These are phyloP conservation scores for Cremastinae sp. DNA, from an alignment of 2,888 invertebrate species.

Conservation along the genomic window DNA sequence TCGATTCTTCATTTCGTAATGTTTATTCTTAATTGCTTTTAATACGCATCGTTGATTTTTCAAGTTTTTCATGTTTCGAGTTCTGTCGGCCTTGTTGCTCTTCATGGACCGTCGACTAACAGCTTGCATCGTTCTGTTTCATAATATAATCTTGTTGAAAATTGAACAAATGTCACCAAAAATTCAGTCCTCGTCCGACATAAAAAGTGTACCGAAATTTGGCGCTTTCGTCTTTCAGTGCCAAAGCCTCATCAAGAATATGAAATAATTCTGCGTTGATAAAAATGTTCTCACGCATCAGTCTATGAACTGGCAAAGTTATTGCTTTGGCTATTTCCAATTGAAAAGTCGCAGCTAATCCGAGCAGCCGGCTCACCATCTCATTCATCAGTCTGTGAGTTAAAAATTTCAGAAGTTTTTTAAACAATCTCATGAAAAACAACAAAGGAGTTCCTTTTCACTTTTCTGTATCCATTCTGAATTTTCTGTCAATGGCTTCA, in stretches of 20 bases:
- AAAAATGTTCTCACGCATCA: slow-evolving; percentile 73
- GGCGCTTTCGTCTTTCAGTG: slow-evolving; percentile 45
- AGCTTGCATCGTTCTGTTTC: slow-evolving; percentile 27
- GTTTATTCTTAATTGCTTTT: slow-evolving; percentile 56
- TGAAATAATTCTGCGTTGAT: slow-evolving; percentile 67
- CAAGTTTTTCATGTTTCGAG: slow-evolving; percentile 51
- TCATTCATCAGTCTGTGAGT: slow-evolving; percentile 71
- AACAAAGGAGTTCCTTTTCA: slow-evolving; percentile 48
- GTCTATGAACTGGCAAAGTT: slow-evolving; percentile 65
- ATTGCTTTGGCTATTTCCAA: slow-evolving; percentile 64
- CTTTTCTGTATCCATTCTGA: slow-evolving; percentile 72
- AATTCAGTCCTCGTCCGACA: no score
- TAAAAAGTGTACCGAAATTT: slow-evolving; percentile 60
- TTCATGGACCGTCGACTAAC: slow-evolving; percentile 33
- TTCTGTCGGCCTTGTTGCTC: slow-evolving; percentile 21
- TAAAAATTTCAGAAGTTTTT: background rate
- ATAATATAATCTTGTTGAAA: slow-evolving; percentile 4
- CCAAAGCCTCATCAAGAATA: slow-evolving; percentile 54
- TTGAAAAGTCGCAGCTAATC: slow-evolving; percentile 68
- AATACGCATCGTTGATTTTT: slow-evolving; percentile 66
- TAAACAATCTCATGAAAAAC: slow-evolving; percentile 7
- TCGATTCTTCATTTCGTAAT: slow-evolving; percentile 37
- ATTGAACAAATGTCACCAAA: no score
- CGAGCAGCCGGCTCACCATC: slow-evolving; percentile 68
- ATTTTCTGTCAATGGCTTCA: slow-evolving; percentile 66